Percentiles rank a stretch among this genome's conserved stretches.
Conservation (phyloP, 1,140 invertebrate genomes). For the Sinonovacula constricta region DNA sequence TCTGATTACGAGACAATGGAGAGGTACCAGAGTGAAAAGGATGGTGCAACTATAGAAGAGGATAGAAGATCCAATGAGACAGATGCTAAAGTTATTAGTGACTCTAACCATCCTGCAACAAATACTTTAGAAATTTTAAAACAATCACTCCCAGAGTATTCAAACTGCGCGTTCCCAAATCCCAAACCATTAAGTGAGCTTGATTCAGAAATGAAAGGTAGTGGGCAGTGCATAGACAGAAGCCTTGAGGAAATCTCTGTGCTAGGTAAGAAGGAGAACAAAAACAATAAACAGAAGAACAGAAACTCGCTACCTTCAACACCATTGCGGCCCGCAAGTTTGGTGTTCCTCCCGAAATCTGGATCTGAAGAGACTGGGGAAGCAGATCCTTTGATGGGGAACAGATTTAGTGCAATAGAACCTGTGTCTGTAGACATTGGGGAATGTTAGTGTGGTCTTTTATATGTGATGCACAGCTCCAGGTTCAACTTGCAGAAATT, state of each 20-base stretch:
- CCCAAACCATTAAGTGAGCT: slow-evolving; percentile 52
- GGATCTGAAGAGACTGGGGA: neutral
- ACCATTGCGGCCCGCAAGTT: slow-evolving; percentile 17
- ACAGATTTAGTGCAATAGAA: slow-evolving; percentile 42
- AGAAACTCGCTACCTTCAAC: slow-evolving; percentile 2
- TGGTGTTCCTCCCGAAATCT: neutral
- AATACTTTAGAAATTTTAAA: slow-evolving; percentile 8
- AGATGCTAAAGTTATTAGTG: too few relatives aligned
- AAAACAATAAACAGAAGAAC: slow-evolving; percentile 14
- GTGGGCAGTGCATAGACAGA: slow-evolving; percentile 72
- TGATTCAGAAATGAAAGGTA: slow-evolving; percentile 53
- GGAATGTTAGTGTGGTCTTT: slow-evolving; percentile 50
- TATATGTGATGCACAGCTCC: too few relatives aligned
- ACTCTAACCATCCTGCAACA: neutral
- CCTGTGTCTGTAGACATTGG: slow-evolving; percentile 33
- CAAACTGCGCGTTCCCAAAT: slow-evolving; percentile 38
- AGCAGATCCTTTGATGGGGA: slow-evolving; percentile 6
- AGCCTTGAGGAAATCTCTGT: slow-evolving; percentile 64
- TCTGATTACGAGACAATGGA: slow-evolving; percentile 36
- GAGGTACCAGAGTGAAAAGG: neutral
- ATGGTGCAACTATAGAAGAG: slow-evolving; percentile 15
- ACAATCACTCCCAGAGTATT: slow-evolving; percentile 15
- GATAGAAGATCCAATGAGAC: too few relatives aligned
- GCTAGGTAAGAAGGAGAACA: slow-evolving; percentile 16
- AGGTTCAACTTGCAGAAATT: too few relatives aligned